Evolutionary conservation across 2,888 invertebrate species (phyloP), one percentile per base, ranked within the genome.

Genomic region (Podotricha telesiphe): DNA sequence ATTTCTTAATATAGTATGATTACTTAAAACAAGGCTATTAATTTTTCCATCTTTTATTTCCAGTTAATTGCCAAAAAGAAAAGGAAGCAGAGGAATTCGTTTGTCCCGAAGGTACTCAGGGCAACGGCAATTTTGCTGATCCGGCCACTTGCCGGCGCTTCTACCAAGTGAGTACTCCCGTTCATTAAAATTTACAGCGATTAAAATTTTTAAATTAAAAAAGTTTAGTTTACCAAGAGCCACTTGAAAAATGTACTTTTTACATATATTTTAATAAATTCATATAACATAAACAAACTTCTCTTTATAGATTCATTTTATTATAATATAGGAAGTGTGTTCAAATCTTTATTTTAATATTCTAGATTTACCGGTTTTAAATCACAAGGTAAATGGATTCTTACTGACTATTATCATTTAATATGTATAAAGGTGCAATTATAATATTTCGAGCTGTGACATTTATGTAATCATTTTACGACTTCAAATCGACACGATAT

Each of bases 61-160:
- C 85, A 93, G 93, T 86, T 73, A 85, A 81, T 76, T 85, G 86
- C 73, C 93, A 92, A 77, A 76, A 76, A 75, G 76, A 75, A 61
- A 94, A 95, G 73, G 94, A 94, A 76, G 94, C 94, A 56, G 80
- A 95, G 76, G 96, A 96, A 62, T 98, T 95, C 80, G 90, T 93
- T 71, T 98, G 98, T 85, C 97, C 97, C n/a, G 95, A 96, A 85
- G 95, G 95, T 58, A 94, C 95, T 58, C 80, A 79, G 65, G 97
- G 96, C 72, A 98, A 97, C 87, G 97, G 97, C 71, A 97, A 97
- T 86, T 98, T 96, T 83, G 98, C 98, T 20, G 98, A 98, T 91
- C 98, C 98, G 13, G 96, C 94, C 58, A 97, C 97, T 42, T 98
- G 98, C 85, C 94, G 97, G 79, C 94, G 97, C 80, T 98, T 98